Evolutionary conservation across 2,888 invertebrate species (phyloP), one percentile per base, ranked within the genome.

Genomic region (Diaphora mendica): DNA sequence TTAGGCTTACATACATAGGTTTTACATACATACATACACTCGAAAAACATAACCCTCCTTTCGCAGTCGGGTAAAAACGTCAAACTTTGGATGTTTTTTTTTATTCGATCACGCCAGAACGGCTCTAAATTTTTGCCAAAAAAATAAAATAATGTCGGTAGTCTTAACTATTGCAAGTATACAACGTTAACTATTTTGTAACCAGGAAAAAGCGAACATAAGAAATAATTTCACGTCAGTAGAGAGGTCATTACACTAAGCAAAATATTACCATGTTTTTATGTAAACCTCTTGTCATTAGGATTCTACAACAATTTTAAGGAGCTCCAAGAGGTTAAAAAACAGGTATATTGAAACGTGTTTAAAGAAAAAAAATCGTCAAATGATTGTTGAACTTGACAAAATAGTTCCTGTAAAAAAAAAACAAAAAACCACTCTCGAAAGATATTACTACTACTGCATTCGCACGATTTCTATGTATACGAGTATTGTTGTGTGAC

Each of bases 401-500:
- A 23, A 51, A 51, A 59, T 17, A 15, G 59, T 30, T 59, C 26
- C 26, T 26, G 59, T 26, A 59, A 59, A 59, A 59, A 3, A 7
- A 59, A 59, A 59, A 26, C 26, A 13, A 59, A 59, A n/a, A 11
- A 3, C 13, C 26, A 15, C n/a, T 26, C 55, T 55, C 26, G 59
- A n/a, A 33, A 30, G 26, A 59, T 30, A 59, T 59, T 62, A 62
- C 30, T 62, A 30, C 30, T 30, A 62, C 30, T 62, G 30, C 42
- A 35, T 62, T 72, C 68, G 64, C 68, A 51, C 33, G 26, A 55
- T 35, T 51, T 67, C 48, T 7, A 44, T 64, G 70, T 44, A 48
- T 44, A n/a, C n/a, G n/a, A n/a, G n/a, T n/a, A 65, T 69, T 65
- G 67, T 67, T 73, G 35, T 33, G n/a, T 55, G 66, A 48, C 64